Conservation (phyloP, 2,797 vertebrate genomes). For the Huso huso region DNA sequence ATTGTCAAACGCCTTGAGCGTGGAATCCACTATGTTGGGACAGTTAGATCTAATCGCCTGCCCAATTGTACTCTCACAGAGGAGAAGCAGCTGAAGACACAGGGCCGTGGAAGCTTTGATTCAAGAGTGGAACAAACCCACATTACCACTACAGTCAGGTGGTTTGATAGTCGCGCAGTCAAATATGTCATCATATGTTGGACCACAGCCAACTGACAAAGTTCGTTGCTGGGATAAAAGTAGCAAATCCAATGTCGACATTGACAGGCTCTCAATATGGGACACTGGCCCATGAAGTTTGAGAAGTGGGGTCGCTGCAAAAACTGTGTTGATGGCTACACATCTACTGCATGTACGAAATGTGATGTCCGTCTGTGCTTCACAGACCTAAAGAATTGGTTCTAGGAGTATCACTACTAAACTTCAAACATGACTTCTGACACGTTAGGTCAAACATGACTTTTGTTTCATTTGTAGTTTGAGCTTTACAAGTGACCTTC, state of each 20-base stretch:
- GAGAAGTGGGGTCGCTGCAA: too few species aligned
- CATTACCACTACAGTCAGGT: constrained; percentile 9
- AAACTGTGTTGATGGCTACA: too few species aligned
- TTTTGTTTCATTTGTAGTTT: too few species aligned
- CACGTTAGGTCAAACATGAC: too few species aligned
- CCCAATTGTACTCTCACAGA: constrained; percentile 20
- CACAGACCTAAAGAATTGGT: too few species aligned
- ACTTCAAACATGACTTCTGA: too few species aligned
- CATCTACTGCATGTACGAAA: too few species aligned
- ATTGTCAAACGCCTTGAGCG: constrained; percentile 14
- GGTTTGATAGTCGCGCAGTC: constrained; percentile 4
- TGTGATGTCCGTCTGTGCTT: too few species aligned
- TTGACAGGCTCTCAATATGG: constrained; percentile 9
- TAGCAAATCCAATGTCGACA: constrained; percentile 9
- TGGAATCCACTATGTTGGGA: constrained; percentile 19
- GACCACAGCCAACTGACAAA: constrained; percentile 10
- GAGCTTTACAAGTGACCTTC: too few species aligned
- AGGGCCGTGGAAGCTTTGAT: constrained; percentile 15
- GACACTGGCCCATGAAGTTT: too few species aligned
- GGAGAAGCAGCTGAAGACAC: constrained; percentile 19
- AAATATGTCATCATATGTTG: constrained; percentile 16
- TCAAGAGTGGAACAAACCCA: constrained; percentile 14
- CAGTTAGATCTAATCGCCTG: constrained; percentile 15
- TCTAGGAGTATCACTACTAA: too few species aligned
- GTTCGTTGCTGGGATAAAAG: constrained; percentile 16